A percentile compares a stretch with the other conserved stretches of the same genome.
These are phyloP conservation scores for Leguminivora glycinivorella DNA, from an alignment of 1,140 invertebrate genomes.

Conservation along the genomic window DNA sequence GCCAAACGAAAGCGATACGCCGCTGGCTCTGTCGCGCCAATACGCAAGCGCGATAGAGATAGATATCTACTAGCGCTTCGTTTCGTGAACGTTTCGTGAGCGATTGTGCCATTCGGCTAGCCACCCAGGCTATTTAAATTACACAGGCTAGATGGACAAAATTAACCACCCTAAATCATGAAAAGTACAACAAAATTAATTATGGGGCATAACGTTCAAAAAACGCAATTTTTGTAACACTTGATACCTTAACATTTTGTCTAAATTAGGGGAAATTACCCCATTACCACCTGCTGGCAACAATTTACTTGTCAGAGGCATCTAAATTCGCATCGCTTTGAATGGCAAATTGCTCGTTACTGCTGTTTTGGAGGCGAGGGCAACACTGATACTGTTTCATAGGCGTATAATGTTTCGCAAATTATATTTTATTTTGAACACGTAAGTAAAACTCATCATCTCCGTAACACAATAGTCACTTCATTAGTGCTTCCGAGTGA, in stretches of 20 bases:
- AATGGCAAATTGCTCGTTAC: slow-evolving; percentile 34
- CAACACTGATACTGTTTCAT: slow-evolving; percentile 20
- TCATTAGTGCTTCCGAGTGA: no score
- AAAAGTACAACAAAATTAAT: background rate
- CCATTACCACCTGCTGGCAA: slow-evolving; percentile 31
- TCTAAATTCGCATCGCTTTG: slow-evolving; percentile 33
- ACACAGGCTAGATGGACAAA: background rate
- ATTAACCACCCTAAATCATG: background rate
- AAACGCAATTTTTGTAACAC: background rate
- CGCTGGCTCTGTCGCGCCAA: no score
- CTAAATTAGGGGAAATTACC: slow-evolving; percentile 33
- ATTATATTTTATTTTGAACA: background rate
- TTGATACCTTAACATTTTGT: slow-evolving; percentile 29
- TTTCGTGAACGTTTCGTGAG: no score
- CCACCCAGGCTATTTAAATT: no score
- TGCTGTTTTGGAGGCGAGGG: slow-evolving; percentile 27
- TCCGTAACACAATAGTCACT: background rate
- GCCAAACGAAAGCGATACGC: no score
- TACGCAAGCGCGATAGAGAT: no score
- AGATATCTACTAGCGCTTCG: no score
- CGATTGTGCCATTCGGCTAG: no score
- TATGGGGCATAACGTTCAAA: background rate
- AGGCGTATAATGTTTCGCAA: background rate
- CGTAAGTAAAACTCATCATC: background rate
- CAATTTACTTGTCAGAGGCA: slow-evolving; percentile 31